A percentile compares a stretch with the other conserved stretches of the same genome.
Evolutionary conservation across 2,888 invertebrate species (phyloP).

Genomic region (Marasmarcha lunaedactyla): DNA sequence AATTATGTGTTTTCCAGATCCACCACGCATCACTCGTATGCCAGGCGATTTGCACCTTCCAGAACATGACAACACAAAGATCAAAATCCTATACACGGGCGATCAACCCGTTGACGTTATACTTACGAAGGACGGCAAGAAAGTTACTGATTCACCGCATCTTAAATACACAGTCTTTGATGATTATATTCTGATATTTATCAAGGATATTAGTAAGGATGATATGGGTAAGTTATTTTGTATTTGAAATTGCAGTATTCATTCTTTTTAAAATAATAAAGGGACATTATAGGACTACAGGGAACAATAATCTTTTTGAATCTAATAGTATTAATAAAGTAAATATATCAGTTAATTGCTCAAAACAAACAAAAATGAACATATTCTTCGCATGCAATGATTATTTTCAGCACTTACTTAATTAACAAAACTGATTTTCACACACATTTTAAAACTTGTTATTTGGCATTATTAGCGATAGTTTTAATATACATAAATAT

Average conservation of each 20-base stretch:
- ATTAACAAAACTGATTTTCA: no score
- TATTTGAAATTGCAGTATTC: not conserved
- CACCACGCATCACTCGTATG: conserved; percentile 91
- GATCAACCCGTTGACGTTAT: conserved; percentile 94
- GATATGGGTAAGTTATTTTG: conserved; percentile 78
- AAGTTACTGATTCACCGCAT: conserved; percentile 75
- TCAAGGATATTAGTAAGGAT: conserved; percentile 89
- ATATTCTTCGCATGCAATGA: no score
- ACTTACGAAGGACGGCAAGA: conserved; percentile 85
- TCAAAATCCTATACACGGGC: conserved; percentile 96
- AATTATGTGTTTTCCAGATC: conserved; percentile 76
- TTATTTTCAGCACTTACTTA: no score
- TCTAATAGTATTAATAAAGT: no score
- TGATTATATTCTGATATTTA: conserved; percentile 95
- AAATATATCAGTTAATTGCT: no score
- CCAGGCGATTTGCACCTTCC: conserved; percentile 91
- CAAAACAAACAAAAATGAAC: no score
- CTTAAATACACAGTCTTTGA: conserved; percentile 95
- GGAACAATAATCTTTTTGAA: no score
- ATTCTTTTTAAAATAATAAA: not conserved
- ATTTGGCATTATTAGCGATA: no score
- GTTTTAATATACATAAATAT: no score
- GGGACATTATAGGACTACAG: no score
- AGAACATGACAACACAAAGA: conserved; percentile 96
- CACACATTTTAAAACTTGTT: no score